Conservation (phyloP, 1,140 invertebrate genomes). For the Zophobas atratus region DNA sequence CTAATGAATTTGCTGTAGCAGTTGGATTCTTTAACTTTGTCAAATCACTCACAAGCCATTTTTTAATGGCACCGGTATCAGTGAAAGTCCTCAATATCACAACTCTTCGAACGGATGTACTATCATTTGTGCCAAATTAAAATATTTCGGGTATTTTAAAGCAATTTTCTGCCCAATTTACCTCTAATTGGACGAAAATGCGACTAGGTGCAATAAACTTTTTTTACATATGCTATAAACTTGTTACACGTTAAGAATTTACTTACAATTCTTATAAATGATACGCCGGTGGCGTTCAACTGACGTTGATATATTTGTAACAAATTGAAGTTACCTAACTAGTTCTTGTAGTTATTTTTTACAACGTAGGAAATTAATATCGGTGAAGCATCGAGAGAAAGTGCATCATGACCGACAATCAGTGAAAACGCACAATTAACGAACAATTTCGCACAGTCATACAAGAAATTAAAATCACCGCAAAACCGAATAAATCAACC, state of each 20-base stretch:
- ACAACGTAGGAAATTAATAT: conserved; percentile 30
- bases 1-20: neutral
- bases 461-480: conserved; percentile 31
- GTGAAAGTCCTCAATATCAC: conserved; percentile 4
- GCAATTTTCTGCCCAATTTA: conserved; percentile 35
- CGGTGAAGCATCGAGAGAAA: conserved; percentile 22
- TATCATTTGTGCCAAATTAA: conserved; percentile 8
- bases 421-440: neutral
- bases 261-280: conserved; percentile 39
- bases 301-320: conserved; percentile 41
- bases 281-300: conserved; percentile 34
- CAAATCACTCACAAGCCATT: conserved; percentile 1
- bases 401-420: conserved; percentile 13
- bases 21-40: conserved; percentile 1
- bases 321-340: conserved; percentile 37
- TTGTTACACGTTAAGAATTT: conserved; percentile 38
- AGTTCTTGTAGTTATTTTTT: conserved; percentile 36
- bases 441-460: conserved; percentile 18
- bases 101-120: neutral
- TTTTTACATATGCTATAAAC: conserved; percentile 29
- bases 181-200: conserved; percentile 31
- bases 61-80: neutral
- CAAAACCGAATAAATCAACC: conserved; percentile 16
- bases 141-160: conserved; percentile 29
- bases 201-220: conserved; percentile 38